Evolutionary conservation across 2,113 vertebrate species (phyloP).

Genomic region (Leiothrix lutea): DNA sequence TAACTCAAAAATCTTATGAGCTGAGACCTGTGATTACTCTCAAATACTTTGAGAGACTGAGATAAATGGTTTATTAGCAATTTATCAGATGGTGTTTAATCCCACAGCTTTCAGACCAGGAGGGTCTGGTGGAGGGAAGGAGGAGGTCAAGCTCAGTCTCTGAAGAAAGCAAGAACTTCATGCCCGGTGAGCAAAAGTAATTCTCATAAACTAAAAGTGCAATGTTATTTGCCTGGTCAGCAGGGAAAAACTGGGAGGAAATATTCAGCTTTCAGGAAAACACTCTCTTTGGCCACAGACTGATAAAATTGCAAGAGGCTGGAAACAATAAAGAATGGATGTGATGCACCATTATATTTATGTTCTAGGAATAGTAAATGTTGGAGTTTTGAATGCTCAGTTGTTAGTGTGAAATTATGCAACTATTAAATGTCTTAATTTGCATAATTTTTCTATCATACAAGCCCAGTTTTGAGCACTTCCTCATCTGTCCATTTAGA

Average conservation of each 20-base stretch:
- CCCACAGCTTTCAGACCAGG: not conserved
- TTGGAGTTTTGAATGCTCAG: not conserved
- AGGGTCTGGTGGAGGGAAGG: not conserved
- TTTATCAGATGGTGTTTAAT: not conserved
- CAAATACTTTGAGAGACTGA: not conserved
- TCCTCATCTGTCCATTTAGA: slow-evolving; percentile 34
- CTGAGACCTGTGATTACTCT: not conserved
- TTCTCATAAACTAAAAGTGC: not conserved
- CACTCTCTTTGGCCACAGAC: not conserved
- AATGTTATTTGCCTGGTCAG: not conserved
- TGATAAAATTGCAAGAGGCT: not conserved
- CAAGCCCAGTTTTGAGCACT: not conserved
- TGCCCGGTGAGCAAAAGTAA: not conserved
- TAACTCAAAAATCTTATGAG: not conserved
- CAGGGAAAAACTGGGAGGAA: not conserved
- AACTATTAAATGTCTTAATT: slow-evolving; percentile 33
- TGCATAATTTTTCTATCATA: slow-evolving; percentile 7
- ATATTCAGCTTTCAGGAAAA: not conserved
- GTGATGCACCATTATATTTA: not conserved
- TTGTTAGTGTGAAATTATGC: slow-evolving; percentile 31
- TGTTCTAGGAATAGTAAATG: not conserved
- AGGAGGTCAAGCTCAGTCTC: not conserved
- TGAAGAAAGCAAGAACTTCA: not conserved
- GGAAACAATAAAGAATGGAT: not conserved
- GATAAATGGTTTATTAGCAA: not conserved